Evolutionary conservation across 2,888 invertebrate species (phyloP).

Genomic region (Pyralis farinalis): DNA sequence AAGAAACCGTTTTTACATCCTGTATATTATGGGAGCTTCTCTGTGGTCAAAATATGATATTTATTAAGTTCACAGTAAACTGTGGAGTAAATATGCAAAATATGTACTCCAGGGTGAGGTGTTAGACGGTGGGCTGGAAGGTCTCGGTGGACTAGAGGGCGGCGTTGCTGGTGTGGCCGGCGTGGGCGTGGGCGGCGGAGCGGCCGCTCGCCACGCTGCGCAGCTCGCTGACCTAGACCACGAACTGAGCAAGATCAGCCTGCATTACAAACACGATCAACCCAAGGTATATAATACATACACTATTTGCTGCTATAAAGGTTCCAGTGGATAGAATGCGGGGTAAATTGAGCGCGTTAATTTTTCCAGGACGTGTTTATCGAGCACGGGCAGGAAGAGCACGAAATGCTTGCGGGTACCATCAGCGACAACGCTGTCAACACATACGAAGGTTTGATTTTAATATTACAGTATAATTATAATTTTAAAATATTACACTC

Average conservation of each 20-base stretch:
- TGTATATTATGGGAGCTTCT: too few relatives aligned
- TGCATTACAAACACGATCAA: constrained; percentile 67
- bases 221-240: constrained; percentile 80
- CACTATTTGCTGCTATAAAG: too few relatives aligned
- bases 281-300: constrained; percentile 52
- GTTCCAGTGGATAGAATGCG: too few relatives aligned
- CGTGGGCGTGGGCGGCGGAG: constrained; percentile 25
- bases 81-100: too few relatives aligned
- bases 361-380: constrained; percentile 54
- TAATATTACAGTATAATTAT: too few relatives aligned
- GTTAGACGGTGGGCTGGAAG: constrained; percentile 15
- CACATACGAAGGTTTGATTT: constrained; percentile 50
- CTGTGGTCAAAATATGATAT: too few relatives aligned
- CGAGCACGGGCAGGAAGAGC: constrained; percentile 49
- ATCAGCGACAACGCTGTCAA: constrained; percentile 45
- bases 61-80: too few relatives aligned
- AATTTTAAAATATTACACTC: too few relatives aligned
- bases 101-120: constrained; percentile 11
- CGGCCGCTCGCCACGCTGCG: constrained; percentile 59
- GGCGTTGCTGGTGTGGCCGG: too few relatives aligned
- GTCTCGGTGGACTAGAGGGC: constrained; percentile 21
- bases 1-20: too few relatives aligned
- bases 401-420: constrained; percentile 43
- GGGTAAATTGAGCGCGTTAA: too few relatives aligned
- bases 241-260: constrained; percentile 82